phyloP scores from a whole-genome alignment of 2,888 invertebrate species.

The Oscheius sp. region DNA sequence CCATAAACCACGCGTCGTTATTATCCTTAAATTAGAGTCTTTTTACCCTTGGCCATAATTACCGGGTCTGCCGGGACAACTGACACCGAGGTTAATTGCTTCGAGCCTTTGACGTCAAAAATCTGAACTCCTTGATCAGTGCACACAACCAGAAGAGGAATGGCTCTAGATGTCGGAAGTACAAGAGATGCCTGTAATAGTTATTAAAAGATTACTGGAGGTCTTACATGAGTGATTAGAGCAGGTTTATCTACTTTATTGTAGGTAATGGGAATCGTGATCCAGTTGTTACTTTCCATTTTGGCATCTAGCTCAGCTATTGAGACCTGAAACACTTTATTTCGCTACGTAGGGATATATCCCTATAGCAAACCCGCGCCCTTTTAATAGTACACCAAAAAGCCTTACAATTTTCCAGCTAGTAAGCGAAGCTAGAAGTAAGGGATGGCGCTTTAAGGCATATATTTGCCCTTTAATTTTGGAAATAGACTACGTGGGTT shows the following conservation, averaged over 20 bases:
- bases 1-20: constrained; percentile 21
- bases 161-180: constrained; percentile 55
- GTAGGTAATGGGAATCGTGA: constrained; percentile 23
- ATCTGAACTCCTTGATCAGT: constrained; percentile 47
- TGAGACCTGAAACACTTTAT: constrained; percentile 26
- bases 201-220: neutral
- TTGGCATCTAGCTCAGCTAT: constrained; percentile 36
- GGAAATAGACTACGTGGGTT: too few relatives aligned
- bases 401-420: too few relatives aligned
- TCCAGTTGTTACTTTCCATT: constrained; percentile 37
- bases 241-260: constrained; percentile 29
- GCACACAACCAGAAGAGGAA: constrained; percentile 60
- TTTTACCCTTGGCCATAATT: neutral
- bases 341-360: too few relatives aligned
- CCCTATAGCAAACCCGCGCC: too few relatives aligned
- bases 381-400: too few relatives aligned
- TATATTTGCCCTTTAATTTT: too few relatives aligned
- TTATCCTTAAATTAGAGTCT: neutral
- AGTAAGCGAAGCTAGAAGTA: too few relatives aligned
- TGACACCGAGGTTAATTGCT: neutral
- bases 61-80: neutral
- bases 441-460: too few relatives aligned
- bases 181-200: constrained; percentile 57
- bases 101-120: constrained; percentile 42
- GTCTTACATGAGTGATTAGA: constrained; percentile 22